These are phyloP conservation scores for Fissipunctia ypsillon DNA, from an alignment of 2,888 invertebrate species.

Conservation along the genomic window DNA sequence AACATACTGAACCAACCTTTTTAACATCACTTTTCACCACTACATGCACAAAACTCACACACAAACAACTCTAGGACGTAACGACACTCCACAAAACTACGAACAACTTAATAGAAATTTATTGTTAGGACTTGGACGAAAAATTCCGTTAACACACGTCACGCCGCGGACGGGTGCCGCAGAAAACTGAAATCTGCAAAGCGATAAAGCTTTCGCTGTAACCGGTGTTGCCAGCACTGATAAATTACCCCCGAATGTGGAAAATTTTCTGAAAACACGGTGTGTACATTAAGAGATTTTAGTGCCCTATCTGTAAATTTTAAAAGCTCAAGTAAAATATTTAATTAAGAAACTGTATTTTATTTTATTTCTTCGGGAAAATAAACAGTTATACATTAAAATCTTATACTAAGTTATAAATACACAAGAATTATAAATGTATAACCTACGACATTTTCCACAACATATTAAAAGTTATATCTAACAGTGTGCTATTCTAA, in stretches of 20 bases:
- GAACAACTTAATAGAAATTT: conserved; percentile 50
- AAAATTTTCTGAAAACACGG: background rate
- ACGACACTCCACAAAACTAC: conserved; percentile 49
- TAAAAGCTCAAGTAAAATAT: background rate
- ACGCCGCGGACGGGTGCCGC: conserved; percentile 74
- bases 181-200: conserved; percentile 78
- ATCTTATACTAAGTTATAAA: no score
- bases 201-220: conserved; percentile 68
- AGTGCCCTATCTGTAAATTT: background rate
- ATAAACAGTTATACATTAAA: no score
- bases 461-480: no score
- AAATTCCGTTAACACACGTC: conserved; percentile 54
- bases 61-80: conserved; percentile 38
- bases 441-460: no score
- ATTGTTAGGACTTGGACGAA: conserved; percentile 43
- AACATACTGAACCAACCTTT: conserved; percentile 54
- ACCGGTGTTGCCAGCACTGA: conserved; percentile 60
- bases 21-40: conserved; percentile 47
- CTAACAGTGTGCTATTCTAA: no score
- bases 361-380: no score
- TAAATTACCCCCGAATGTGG: conserved; percentile 34
- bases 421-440: no score
- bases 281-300: background rate
- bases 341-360: background rate
- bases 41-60: conserved; percentile 40